These are phyloP conservation scores for Archips crataeganus DNA, from an alignment of 2,888 invertebrate genomes.

Conservation along the genomic window DNA sequence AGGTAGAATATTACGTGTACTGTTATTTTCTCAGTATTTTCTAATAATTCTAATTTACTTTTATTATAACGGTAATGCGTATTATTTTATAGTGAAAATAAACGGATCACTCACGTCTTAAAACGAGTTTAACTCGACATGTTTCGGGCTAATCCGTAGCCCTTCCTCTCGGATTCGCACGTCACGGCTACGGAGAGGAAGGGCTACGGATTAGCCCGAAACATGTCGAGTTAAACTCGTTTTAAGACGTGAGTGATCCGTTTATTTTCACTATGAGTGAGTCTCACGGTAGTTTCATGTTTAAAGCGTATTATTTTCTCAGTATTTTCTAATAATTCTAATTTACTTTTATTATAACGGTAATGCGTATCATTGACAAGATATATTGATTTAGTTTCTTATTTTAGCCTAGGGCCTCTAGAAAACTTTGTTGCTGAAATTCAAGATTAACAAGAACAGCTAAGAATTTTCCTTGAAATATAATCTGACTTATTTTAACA, in stretches of 20 bases:
- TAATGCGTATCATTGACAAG: not conserved
- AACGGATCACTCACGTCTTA: too few species aligned
- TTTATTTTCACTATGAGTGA: too few species aligned
- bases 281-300: too few species aligned
- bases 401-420: not conserved
- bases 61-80: not conserved
- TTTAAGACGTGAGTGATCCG: too few species aligned
- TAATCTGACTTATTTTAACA: not conserved
- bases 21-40: not conserved
- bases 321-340: not conserved
- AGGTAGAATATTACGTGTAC: conserved; percentile 41
- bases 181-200: too few species aligned
- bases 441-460: not conserved
- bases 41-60: not conserved
- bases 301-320: not conserved
- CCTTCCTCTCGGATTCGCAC: too few species aligned
- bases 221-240: too few species aligned
- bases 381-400: not conserved
- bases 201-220: too few species aligned
- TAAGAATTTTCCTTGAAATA: not conserved
- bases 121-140: too few species aligned
- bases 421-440: not conserved
- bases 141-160: too few species aligned
- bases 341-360: not conserved
- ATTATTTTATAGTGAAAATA: too few species aligned